A percentile compares a stretch with the other conserved stretches of the same genome.
These are phyloP conservation scores for Tachycineta bicolor DNA, from an alignment of 2,113 vertebrate genomes.

Conservation along the genomic window DNA sequence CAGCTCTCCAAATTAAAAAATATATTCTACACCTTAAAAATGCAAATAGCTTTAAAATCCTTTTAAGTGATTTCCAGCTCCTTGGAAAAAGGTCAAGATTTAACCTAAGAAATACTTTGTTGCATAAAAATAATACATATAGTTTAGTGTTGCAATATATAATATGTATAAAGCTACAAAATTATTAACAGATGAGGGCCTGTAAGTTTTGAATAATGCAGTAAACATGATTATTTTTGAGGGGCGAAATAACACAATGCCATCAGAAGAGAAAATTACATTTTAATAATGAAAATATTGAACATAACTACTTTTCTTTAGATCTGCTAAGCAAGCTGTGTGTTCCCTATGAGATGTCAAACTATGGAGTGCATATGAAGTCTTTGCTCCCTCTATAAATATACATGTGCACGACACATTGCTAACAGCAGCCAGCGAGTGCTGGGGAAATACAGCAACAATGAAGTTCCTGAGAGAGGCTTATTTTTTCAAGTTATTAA, in stretches of 20 bases:
- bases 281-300: slow-evolving; percentile 61
- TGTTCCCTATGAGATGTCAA: slow-evolving; percentile 63
- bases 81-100: not conserved
- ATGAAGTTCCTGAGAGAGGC: slow-evolving; percentile 68
- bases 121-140: not conserved
- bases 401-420: slow-evolving; percentile 57
- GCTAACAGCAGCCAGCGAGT: slow-evolving; percentile 58
- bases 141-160: not conserved
- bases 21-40: slow-evolving; percentile 20
- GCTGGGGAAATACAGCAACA: slow-evolving; percentile 62
- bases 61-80: not conserved
- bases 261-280: slow-evolving; percentile 20
- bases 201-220: not conserved
- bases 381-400: slow-evolving; percentile 69
- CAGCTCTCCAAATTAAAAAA: slow-evolving; percentile 23
- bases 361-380: slow-evolving; percentile 37
- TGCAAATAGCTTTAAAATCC: not conserved
- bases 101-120: not conserved
- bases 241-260: slow-evolving; percentile 3
- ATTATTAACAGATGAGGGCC: slow-evolving; percentile 37
- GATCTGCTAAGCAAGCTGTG: slow-evolving; percentile 50
- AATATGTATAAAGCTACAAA: not conserved
- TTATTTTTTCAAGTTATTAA: slow-evolving; percentile 76
- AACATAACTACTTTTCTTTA: slow-evolving; percentile 61
- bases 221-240: slow-evolving; percentile 28